Evolutionary conservation across 2,797 vertebrate species (phyloP).

Genomic region (Myotis myotis): DNA sequence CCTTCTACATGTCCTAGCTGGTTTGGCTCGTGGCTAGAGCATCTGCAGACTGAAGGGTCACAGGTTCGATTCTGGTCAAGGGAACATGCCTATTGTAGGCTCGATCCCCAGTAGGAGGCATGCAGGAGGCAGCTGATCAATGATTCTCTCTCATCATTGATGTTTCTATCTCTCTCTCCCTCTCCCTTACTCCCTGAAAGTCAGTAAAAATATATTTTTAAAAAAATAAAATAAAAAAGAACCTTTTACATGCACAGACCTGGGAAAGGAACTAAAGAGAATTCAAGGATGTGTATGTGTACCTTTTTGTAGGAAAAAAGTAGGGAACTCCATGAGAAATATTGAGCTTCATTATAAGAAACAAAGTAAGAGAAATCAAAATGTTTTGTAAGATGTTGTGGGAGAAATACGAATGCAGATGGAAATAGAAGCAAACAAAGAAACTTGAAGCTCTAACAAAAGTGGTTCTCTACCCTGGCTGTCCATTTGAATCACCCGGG

Average conservation of each 20-base stretch:
- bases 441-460: not conserved
- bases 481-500: not conserved
- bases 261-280: not conserved
- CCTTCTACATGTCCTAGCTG: not conserved
- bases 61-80: too few relatives aligned
- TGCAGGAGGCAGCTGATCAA: too few relatives aligned
- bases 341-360: not conserved
- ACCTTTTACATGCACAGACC: not conserved
- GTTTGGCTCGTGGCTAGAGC: too few relatives aligned
- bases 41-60: too few relatives aligned
- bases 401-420: not conserved
- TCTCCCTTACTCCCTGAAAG: too few relatives aligned
- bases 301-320: not conserved
- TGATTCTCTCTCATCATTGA: too few relatives aligned
- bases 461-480: not conserved
- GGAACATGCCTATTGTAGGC: too few relatives aligned
- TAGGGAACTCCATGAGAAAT: not conserved
- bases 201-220: too few relatives aligned
- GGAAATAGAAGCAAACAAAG: not conserved
- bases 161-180: too few relatives aligned
- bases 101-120: too few relatives aligned
- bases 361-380: slow-evolving; percentile 7
- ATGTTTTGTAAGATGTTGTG: not conserved
- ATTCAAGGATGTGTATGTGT: not conserved
- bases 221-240: not conserved